Conservation (phyloP, 92 coral and sea anemone genomes). For the Ricordea florida region DNA sequence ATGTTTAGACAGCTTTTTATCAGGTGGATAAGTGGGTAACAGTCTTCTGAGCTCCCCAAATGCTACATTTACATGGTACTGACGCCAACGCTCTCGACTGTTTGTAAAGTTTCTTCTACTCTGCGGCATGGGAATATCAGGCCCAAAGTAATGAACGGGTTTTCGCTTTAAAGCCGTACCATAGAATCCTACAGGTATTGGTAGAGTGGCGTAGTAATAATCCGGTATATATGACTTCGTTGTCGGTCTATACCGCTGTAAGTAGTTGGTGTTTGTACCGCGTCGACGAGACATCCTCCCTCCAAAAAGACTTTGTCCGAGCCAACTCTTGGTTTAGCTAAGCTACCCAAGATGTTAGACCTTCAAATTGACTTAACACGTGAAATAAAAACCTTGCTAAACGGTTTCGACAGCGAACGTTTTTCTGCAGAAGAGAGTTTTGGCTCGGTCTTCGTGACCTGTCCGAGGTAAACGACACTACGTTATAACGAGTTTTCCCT, state of each 20-base stretch:
- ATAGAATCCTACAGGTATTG: constrained; percentile 24
- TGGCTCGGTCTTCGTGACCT: no score
- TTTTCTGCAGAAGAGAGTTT: no score
- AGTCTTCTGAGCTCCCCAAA: constrained; percentile 81
- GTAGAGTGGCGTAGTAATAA: constrained; percentile 8
- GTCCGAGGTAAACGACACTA: constrained; percentile 18
- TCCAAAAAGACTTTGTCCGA: neutral
- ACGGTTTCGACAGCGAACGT: no score
- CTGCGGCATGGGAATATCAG: no score
- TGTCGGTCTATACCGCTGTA: no score
- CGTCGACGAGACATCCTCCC: constrained; percentile 13
- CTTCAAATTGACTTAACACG: constrained; percentile 21
- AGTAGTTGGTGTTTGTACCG: neutral
- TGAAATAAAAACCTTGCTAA: no score
- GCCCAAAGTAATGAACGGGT: no score
- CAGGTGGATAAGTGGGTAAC: constrained; percentile 80
- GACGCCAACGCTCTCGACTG: constrained; percentile 89
- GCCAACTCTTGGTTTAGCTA: no score
- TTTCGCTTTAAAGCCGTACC: constrained; percentile 21
- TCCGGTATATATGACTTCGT: neutral
- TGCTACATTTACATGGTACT: constrained; percentile 81
- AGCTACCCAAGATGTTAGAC: neutral
- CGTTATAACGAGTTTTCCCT: constrained; percentile 43
- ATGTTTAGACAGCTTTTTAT: constrained; percentile 84
- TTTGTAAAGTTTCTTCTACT: constrained; percentile 71